phyloP scores from a whole-genome alignment of 2,888 invertebrate genomes.

The Rosalia funebris region DNA sequence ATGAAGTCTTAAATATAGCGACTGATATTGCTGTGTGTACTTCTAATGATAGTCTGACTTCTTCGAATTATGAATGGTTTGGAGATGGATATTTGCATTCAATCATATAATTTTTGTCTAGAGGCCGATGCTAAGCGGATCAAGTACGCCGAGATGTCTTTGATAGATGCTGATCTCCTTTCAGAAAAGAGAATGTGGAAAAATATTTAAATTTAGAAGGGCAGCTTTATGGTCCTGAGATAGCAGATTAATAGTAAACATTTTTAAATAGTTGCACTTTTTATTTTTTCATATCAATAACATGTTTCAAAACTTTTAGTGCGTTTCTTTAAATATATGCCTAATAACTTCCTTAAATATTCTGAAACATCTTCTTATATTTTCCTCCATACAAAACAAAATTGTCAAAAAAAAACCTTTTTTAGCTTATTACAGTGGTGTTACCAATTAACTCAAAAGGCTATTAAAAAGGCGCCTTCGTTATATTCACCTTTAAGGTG shows the following conservation, averaged over 20 bases:
- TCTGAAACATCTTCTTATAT: background rate
- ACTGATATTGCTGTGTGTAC: too few species aligned
- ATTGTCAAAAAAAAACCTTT: background rate
- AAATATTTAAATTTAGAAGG: background rate
- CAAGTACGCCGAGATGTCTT: background rate
- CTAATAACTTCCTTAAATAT: background rate
- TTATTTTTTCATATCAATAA: background rate
- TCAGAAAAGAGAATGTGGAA: background rate
- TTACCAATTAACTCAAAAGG: background rate
- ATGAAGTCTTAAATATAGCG: too few species aligned
- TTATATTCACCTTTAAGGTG: too few species aligned
- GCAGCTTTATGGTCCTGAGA: background rate
- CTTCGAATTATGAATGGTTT: background rate
- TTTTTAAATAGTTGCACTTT: background rate
- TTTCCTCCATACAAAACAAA: background rate
- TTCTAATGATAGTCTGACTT: too few species aligned
- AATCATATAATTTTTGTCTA: background rate
- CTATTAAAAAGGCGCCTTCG: background rate
- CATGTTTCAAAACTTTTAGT: background rate
- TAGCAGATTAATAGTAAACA: background rate
- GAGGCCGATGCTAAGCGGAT: background rate
- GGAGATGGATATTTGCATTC: background rate
- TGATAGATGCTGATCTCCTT: background rate
- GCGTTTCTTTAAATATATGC: background rate
- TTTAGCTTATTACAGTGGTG: background rate